Conservation (phyloP, 2,888 invertebrate genomes). For the Scaptomyza tumidula region DNA sequence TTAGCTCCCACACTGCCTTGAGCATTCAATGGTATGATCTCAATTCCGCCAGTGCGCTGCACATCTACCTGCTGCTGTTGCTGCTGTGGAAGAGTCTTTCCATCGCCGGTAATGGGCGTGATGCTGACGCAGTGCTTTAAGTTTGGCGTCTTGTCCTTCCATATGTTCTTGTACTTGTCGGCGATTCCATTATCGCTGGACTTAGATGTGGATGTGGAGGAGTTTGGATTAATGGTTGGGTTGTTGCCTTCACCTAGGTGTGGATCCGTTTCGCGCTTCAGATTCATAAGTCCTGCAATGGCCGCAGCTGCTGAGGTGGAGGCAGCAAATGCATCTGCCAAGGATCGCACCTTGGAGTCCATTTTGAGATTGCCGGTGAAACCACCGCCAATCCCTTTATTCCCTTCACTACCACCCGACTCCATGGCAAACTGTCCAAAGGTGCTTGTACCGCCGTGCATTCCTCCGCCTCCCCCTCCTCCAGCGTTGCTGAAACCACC, state of each 20-base stretch:
- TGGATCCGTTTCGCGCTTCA: slow-evolving; percentile 68
- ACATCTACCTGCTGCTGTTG: slow-evolving; percentile 61
- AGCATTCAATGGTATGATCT: slow-evolving; percentile 92
- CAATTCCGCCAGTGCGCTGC: slow-evolving; percentile 86
- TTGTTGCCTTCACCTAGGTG: slow-evolving; percentile 30
- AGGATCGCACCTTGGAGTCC: slow-evolving; percentile 62
- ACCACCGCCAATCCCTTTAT: slow-evolving; percentile 29
- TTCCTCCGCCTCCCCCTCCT: slow-evolving; percentile 35
- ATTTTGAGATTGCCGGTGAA: slow-evolving; percentile 65
- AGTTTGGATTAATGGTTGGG: slow-evolving; percentile 13
- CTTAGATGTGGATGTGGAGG: slow-evolving; percentile 44
- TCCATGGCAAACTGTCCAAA: slow-evolving; percentile 50
- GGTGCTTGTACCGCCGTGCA: slow-evolving; percentile 27
- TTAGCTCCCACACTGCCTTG: slow-evolving; percentile 77
- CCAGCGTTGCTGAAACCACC: slow-evolving; percentile 37
- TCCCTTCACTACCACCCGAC: slow-evolving; percentile 13
- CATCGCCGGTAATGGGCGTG: slow-evolving; percentile 79
- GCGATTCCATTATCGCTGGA: slow-evolving; percentile 79
- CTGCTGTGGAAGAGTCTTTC: slow-evolving; percentile 31
- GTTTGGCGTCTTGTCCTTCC: slow-evolving; percentile 83
- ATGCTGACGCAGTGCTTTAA: slow-evolving; percentile 83
- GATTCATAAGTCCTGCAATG: slow-evolving; percentile 61
- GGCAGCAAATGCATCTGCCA: slow-evolving; percentile 71
- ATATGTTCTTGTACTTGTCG: slow-evolving; percentile 83
- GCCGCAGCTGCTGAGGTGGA: slow-evolving; percentile 75